Evolutionary conservation across 2,113 vertebrate species (phyloP).

Genomic region (Dasyprocta punctata): DNA sequence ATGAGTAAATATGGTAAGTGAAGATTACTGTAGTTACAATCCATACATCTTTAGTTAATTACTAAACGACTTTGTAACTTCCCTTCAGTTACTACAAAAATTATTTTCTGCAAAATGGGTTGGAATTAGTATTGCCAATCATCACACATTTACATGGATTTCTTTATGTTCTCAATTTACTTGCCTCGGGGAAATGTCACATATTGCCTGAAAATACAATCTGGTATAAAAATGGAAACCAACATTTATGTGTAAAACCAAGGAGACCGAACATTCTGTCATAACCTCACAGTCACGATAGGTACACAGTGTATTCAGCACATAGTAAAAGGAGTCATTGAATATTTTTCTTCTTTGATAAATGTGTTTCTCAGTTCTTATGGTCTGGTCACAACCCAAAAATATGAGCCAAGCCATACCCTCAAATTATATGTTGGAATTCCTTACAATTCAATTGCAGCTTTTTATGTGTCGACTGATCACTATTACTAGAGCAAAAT

Average conservation of each 20-base stretch:
- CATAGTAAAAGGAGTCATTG: constrained; percentile 71
- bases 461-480: constrained; percentile 65
- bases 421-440: constrained; percentile 74
- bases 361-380: constrained; percentile 70
- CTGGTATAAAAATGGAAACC: constrained; percentile 47
- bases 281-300: constrained; percentile 61
- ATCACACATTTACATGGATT: neutral
- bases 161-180: constrained; percentile 43
- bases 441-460: constrained; percentile 64
- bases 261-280: constrained; percentile 52
- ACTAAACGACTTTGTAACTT: constrained; percentile 10
- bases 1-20: neutral
- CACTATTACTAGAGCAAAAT: constrained; percentile 61
- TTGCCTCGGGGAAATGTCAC: constrained; percentile 16
- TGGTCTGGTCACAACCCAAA: constrained; percentile 59
- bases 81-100: constrained; percentile 21
- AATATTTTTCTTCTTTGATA: constrained; percentile 67
- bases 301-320: constrained; percentile 57
- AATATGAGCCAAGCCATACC: constrained; percentile 64
- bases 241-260: constrained; percentile 57
- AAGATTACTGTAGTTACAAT: neutral
- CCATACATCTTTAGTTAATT: neutral
- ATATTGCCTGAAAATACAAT: constrained; percentile 51
- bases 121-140: constrained; percentile 9
- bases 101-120: neutral